Evolutionary conservation across 2,888 invertebrate species (phyloP).

Genomic region (Heteropelma amictum): DNA sequence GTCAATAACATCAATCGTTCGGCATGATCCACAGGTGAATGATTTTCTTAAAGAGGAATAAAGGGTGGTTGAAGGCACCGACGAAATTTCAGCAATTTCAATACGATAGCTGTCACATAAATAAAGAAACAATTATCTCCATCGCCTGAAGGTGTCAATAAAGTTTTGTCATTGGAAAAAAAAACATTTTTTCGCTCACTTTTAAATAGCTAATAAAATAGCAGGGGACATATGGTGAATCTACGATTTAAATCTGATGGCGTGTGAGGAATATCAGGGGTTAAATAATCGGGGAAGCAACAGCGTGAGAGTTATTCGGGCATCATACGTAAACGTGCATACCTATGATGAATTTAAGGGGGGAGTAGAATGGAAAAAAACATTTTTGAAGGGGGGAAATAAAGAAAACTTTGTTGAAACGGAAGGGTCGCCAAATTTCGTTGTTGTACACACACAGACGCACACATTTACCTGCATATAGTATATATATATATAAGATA

Average conservation of each 20-base stretch:
- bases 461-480: too few species aligned
- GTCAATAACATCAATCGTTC: too few species aligned
- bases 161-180: too few species aligned
- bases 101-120: too few species aligned
- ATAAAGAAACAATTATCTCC: too few species aligned
- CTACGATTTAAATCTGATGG: background rate
- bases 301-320: slow-evolving; percentile 25
- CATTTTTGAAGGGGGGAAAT: slow-evolving; percentile 18
- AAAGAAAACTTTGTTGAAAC: slow-evolving; percentile 38
- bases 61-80: too few species aligned
- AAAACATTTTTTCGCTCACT: background rate
- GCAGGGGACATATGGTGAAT: background rate
- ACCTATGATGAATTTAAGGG: slow-evolving; percentile 17
- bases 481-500: background rate
- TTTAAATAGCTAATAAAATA: background rate
- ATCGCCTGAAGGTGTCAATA: too few species aligned
- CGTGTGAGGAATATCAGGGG: background rate
- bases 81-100: too few species aligned
- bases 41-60: too few species aligned
- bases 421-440: slow-evolving; percentile 14
- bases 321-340: background rate
- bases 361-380: slow-evolving; percentile 9
- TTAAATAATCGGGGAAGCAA: background rate
- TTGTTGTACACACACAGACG: background rate
- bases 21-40: too few species aligned